Conservation (phyloP, 2,888 invertebrate genomes). For the Athalia rosae region DNA sequence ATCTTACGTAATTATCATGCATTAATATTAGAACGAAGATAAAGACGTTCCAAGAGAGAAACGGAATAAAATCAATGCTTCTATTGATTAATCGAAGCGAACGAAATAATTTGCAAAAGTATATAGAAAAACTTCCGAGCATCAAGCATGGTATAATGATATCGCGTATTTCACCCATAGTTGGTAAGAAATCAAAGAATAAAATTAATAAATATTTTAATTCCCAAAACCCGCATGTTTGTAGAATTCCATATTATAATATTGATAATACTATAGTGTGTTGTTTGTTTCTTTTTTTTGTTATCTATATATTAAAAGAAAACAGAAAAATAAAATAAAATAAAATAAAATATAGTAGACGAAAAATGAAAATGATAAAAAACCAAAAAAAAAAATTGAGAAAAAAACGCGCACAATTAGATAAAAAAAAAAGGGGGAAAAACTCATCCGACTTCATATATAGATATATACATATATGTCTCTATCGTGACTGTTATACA, state of each 20-base stretch:
- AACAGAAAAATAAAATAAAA: constrained; percentile 47
- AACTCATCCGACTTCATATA: constrained; percentile 5
- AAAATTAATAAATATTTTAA: constrained; percentile 32
- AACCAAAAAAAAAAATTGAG: constrained; percentile 54
- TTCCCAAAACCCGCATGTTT: background rate
- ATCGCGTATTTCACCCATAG: background rate
- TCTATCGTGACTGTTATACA: too few species aligned
- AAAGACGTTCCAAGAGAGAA: too few species aligned
- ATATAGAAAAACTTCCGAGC: background rate
- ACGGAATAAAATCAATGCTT: too few species aligned
- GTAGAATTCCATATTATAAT: background rate
- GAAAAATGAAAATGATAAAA: constrained; percentile 51
- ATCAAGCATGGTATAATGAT: background rate
- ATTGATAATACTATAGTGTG: background rate
- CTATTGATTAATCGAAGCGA: too few species aligned
- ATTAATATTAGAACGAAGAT: background rate
- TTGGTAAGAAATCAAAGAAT: background rate
- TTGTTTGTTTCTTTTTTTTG: background rate
- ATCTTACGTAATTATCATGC: background rate
- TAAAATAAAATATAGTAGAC: constrained; percentile 49
- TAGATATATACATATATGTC: constrained; percentile 51
- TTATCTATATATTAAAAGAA: background rate
- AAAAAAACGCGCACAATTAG: too few species aligned
- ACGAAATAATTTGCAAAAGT: background rate
- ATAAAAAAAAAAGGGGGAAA: constrained; percentile 63